Evolutionary conservation across 2,113 vertebrate genomes (phyloP).

Genomic region (Callorhinus ursinus): DNA sequence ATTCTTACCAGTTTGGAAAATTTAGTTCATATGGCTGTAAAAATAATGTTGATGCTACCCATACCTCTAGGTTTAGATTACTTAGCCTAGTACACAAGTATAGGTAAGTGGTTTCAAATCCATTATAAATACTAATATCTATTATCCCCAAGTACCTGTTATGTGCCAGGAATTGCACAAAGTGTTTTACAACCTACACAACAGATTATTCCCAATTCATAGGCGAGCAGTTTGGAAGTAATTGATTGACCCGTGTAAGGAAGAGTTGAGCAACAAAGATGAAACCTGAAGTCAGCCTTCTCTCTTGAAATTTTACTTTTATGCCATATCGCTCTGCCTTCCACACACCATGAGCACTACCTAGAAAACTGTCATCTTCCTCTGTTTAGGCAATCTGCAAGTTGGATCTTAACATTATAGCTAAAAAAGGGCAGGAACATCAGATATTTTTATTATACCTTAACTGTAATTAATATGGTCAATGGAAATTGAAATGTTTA

Average conservation of each 20-base stretch:
- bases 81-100: background rate
- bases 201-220: background rate
- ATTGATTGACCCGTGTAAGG: background rate
- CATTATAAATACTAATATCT: background rate
- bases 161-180: background rate
- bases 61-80: background rate
- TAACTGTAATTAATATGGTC: constrained; percentile 50
- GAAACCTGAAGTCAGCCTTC: background rate
- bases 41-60: background rate
- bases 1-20: background rate
- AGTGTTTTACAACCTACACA: background rate
- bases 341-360: background rate
- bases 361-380: background rate
- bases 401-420: background rate
- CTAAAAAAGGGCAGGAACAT: background rate
- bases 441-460: background rate
- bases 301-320: background rate
- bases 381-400: background rate
- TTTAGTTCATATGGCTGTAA: background rate
- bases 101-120: background rate
- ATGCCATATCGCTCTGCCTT: background rate
- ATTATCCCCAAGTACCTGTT: background rate
- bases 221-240: background rate
- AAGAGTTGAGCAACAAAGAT: background rate
- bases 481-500: constrained; percentile 55